Base-by-base conservation (phyloP, 1,140 invertebrate species). In the Colletes gigas region DNA sequence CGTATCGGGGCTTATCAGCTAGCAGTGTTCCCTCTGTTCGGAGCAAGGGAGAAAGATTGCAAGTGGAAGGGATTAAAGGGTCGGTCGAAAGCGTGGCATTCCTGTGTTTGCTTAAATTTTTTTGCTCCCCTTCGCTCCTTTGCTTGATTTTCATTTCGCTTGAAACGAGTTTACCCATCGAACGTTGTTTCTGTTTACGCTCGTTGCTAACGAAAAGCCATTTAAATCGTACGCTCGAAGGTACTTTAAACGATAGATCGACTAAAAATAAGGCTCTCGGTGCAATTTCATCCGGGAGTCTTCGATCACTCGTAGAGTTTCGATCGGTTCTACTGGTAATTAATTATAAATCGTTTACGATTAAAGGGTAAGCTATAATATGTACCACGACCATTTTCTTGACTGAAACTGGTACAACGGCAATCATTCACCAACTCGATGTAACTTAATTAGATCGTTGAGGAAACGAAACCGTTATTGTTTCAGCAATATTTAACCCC, bases 1-100 rank as follows among this genome's bases (percentile, higher is more conserved):
- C 1, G 55, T 74, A 39, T 50, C 15, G 44, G 30, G 62, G 39
- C 71, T 73, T 50, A 30, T 63, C 71, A 44, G 21, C 54, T 15
- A n/a, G 15, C 54, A 17, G 15, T 8, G 14, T 59, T n/a, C 30
- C 21, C 44, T 73, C 2, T n/a, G 39, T 39, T 39, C 21, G 67
- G n/a, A 21, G 7, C 4, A 47, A 10, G 8, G 1, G 44, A 4
- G 50, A 52, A 30, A 68, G 12, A 54, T 65, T 44, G 30, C 30
- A 41, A 63, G 30, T 63, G 7, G 41, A 44, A 44, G 9, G 17
- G 17, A 59, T 59, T 21, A 65, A 65, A 41, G 6, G 62, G 15
- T 65, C 39, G 17, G 50, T 50, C 50, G 50, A 62, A 60, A 62
- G 17, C 39, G 30, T 44, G 39, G 39, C 39, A 44, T 44, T 44